Base-by-base conservation (phyloP, 2,888 invertebrate genomes). In the Lasioglossum calceatum region DNA sequence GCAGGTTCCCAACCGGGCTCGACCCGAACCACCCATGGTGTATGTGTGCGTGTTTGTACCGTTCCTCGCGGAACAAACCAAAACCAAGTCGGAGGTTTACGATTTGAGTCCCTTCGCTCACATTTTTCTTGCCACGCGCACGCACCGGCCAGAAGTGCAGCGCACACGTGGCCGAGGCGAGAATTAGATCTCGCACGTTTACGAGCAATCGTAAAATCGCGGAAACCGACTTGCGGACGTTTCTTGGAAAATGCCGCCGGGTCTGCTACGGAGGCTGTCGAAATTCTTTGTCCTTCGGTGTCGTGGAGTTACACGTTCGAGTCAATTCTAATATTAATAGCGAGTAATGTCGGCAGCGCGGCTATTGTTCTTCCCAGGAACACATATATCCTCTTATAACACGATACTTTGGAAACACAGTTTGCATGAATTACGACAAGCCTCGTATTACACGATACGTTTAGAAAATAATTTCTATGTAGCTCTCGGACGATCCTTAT, bases 11-110 rank as follows among this genome's bases (percentile, higher is more conserved):
- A 77, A 75, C 73, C 79, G 81, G 82, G 70, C 61, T 14, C 36
- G 23, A 39, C 19, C 2, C 39, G 61, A 44, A 86, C 91, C 91
- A 91, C 90, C 91, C 91, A 91, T 78, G 82, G 81, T 47, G 87
- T 19, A 8, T 54, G 54, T 23, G 23, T 23, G 54, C 23, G 2
- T 19, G 54, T 54, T 8, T 2, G 54, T 19, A 23, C 10, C n/a
- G 58, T 58, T 58, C n/a, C 58, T 58, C 23, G 19, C 12, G 12
- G 8, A 54, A 54, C 54, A 54, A 54, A 54, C 54, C 54, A 23
- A 23, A 61, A 61, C 61, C 61, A n/a, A 27, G n/a, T 8, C n/a
- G 27, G 1, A n/a, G 27, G 27, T 61, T 61, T 61, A 61, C 61
- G 27, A 27, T n/a, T 54, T 2, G 5, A 2, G 58, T 58, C 27